Base-by-base conservation (phyloP, 2,113 vertebrate genomes). In the Etheostoma spectabile region DNA sequence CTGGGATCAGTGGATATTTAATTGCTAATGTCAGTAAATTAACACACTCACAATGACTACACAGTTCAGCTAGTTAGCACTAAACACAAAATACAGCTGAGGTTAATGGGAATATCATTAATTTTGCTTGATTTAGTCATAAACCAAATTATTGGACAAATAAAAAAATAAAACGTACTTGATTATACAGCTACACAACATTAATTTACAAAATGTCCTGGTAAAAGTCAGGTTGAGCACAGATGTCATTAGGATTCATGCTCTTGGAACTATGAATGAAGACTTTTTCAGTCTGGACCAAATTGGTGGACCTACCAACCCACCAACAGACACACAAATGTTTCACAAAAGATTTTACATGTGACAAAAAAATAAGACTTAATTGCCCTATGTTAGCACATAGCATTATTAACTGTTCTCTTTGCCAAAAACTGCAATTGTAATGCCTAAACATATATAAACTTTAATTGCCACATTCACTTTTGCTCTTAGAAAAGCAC, bases 401-500 rank as follows among this genome's bases (percentile, higher is more conserved):
- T 18, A 5, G 19, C 60, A 66, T 74, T 84, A 59, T 71, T 7
- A 79, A 79, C 2, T 15, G 16, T n/a, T 51, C 2, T 73, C 62
- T 61, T 35, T 42, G 35, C 38, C 30, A 57, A 57, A 62, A 33
- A 5, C 33, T 68, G 27, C 53, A 13, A 59, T n/a, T 56, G 19
- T 12, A 57, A 52, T 52, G 30, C 74, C 70, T 51, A 65, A 65
- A 87, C n/a, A 79, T 86, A 84, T 21, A 80, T 0, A 16, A 12
- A 18, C 73, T 82, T 70, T 48, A 84, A 78, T 52, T 74, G 18
- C 33, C 27, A 27, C 27, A 24, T 55, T 89, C 13, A 30, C 61
- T 75, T 80, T 73, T 70, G 74, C 64, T 74, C 46, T 51, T 24
- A 67, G 67, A 73, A 70, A 74, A 48, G 63, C 74, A 67, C 4